A percentile compares a stretch with the other conserved stretches of the same genome.
phyloP scores from a whole-genome alignment of 2,888 invertebrate species.

The Dasysyrphus tricinctus region DNA sequence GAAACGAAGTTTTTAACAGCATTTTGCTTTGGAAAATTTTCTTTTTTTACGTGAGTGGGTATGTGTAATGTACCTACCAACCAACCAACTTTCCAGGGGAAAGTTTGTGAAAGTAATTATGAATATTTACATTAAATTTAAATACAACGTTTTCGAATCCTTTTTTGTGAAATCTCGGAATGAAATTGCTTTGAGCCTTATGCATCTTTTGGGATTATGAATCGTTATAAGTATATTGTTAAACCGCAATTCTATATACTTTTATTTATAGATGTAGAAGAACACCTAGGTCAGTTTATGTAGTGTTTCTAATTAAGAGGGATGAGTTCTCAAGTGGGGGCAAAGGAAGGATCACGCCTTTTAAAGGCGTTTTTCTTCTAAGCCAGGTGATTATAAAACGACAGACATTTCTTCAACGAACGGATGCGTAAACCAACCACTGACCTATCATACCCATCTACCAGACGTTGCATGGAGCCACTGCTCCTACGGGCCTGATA shows the following conservation, averaged over 20 bases:
- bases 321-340: no score
- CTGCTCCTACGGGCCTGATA: no score
- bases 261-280: background rate
- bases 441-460: no score
- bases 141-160: background rate
- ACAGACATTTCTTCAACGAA: no score
- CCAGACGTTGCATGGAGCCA: no score
- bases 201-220: background rate
- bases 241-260: background rate
- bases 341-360: no score
- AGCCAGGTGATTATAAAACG: no score
- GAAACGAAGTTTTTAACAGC: slow-evolving; percentile 9
- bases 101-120: slow-evolving; percentile 30
- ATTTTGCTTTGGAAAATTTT: background rate
- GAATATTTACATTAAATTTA: slow-evolving; percentile 26
- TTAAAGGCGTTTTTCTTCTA: no score
- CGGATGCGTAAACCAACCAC: no score
- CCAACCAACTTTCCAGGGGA: background rate
- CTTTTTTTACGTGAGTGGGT: background rate
- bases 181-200: background rate
- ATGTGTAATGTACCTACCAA: background rate
- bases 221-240: background rate
- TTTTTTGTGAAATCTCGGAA: background rate
- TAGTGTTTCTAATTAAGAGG: background rate
- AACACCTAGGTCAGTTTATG: background rate